Evolutionary conservation across 1,140 invertebrate species (phyloP), one percentile per base, ranked within the genome.

Genomic region (Drosophila repleta): DNA sequence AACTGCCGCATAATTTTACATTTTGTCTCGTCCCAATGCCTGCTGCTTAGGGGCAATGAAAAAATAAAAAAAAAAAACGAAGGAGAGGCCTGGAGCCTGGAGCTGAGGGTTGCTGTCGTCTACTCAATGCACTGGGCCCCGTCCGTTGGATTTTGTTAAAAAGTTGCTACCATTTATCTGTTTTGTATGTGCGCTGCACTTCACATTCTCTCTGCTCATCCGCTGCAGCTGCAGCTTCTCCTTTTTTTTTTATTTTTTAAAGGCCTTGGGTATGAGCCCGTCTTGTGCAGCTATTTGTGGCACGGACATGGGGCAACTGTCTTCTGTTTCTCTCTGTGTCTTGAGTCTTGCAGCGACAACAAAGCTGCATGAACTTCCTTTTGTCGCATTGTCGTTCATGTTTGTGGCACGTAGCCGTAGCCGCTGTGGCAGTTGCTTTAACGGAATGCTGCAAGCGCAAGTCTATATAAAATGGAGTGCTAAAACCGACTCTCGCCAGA

Each of bases 121-220:
- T 67, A 75, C 68, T 84, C 74, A 77, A 74, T 84, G 76, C 67
- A 66, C 67, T 79, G 73, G 24, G 20, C 39, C 15, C 35, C 74
- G 55, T 52, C 65, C 69, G 55, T 66, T 69, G 60, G 60, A n/a
- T 84, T 85, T 84, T 87, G 82, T 81, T 75, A 75, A 87, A 83
- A 87, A 75, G 66, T 87, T 87, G 74, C 82, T 61, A 87, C 60
- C 78, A 87, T 85, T 85, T 85, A 85, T 87, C 82, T 82, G 78
- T 72, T 87, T 85, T 85, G 78, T 87, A 76, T 68, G 58, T 78
- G 62, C 57, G 32, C 46, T 49, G 46, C 56, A 49, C 58, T 43
- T 21, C 18, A 18, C 41, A 58, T 58, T 21, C 74, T 69, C 32
- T 53, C 26, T 15, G 53, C 53, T 35, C 60, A 64, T 63, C 43